These are phyloP conservation scores for Synergus umbraculus DNA, from an alignment of 2,888 invertebrate species.

Conservation along the genomic window DNA sequence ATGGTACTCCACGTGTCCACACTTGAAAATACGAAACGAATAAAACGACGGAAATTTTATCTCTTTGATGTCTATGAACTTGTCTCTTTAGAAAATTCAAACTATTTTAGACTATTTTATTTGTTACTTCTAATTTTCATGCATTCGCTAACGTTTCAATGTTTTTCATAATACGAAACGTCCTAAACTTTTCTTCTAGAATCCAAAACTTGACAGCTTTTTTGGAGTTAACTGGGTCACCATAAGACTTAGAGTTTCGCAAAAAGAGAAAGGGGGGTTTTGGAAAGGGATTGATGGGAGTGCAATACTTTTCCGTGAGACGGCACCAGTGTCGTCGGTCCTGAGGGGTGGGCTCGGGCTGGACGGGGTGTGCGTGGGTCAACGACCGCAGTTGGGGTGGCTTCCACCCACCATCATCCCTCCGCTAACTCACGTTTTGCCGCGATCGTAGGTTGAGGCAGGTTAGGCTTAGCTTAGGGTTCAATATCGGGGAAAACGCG, in stretches of 20 bases:
- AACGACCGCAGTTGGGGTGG: constrained; percentile 75
- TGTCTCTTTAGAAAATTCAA: not conserved
- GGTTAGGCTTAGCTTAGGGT: constrained; percentile 75
- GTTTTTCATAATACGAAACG: not conserved
- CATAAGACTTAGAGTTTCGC: constrained; percentile 28
- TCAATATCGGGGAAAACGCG: constrained; percentile 73
- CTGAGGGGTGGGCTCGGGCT: constrained; percentile 71
- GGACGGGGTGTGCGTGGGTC: constrained; percentile 72
- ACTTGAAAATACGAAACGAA: not conserved
- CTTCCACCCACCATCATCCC: constrained; percentile 66
- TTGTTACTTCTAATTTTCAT: not conserved
- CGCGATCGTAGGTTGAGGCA: constrained; percentile 71
- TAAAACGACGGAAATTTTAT: constrained; percentile 45
- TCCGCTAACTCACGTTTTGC: constrained; percentile 62
- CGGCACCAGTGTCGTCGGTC: constrained; percentile 74
- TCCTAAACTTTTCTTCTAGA: not conserved
- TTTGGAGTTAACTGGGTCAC: constrained; percentile 45
- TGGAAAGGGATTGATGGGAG: constrained; percentile 68
- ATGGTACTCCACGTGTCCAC: not conserved
- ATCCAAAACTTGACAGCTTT: not conserved
- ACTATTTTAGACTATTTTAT: not conserved
- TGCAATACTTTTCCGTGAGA: constrained; percentile 74
- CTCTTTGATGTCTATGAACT: not conserved
- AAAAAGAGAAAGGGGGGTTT: constrained; percentile 58
- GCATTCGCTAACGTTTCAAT: not conserved